A percentile compares a stretch with the other conserved stretches of the same genome.
phyloP scores from a whole-genome alignment of 1,140 invertebrate species.

The Littorina saxatilis region DNA sequence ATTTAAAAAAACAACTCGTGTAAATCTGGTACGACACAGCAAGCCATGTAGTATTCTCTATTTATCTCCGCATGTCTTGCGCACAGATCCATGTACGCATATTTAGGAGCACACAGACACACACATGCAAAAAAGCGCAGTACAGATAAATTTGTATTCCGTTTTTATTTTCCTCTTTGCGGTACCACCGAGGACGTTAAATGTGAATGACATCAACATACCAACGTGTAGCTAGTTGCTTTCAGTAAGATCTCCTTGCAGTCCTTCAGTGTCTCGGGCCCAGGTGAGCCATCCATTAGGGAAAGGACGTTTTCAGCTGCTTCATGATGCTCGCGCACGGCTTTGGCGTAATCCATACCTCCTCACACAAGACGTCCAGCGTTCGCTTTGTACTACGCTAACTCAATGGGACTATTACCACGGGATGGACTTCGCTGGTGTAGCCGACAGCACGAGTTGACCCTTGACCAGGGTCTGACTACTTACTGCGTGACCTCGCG shows the following conservation, averaged over 20 bases:
- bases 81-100: background rate
- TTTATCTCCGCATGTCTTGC: too few species aligned
- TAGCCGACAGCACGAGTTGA: too few species aligned
- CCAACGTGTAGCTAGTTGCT: conserved; percentile 31
- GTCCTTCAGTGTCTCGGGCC: conserved; percentile 20
- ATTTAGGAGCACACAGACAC: background rate
- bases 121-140: background rate
- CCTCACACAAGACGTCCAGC: too few species aligned
- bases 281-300: conserved; percentile 26
- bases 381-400: too few species aligned
- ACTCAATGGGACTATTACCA: too few species aligned
- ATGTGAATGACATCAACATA: conserved; percentile 32
- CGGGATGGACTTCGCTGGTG: too few species aligned
- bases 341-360: background rate
- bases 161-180: too few species aligned
- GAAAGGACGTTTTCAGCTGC: background rate
- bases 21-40: background rate
- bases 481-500: too few species aligned
- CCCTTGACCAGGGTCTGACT: too few species aligned
- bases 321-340: background rate
- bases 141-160: too few species aligned
- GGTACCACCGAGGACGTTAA: background rate
- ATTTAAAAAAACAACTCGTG: background rate
- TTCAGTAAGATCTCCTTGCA: conserved; percentile 41
- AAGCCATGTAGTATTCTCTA: too few species aligned